A percentile compares a stretch with the other conserved stretches of the same genome.
phyloP scores from a whole-genome alignment of 2,888 invertebrate genomes.

The Callyntrura sp. region DNA sequence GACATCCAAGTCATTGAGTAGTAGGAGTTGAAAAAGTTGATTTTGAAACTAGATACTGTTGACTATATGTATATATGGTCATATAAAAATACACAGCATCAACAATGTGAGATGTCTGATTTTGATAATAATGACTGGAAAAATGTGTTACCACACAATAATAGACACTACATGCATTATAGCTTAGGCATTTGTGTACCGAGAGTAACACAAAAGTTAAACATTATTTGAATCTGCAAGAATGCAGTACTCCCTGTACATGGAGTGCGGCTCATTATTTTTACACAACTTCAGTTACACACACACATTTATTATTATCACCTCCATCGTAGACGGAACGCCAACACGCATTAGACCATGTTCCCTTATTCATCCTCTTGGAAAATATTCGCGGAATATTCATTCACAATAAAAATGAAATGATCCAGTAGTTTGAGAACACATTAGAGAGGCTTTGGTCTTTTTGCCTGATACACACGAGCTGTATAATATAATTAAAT shows the following conservation, averaged over 20 bases:
- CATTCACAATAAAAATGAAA: background rate
- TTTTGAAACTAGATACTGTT: slow-evolving; percentile 35
- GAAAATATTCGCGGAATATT: too few species aligned
- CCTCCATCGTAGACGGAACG: slow-evolving; percentile 2
- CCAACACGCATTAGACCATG: background rate
- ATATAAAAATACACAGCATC: background rate
- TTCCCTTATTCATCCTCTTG: background rate
- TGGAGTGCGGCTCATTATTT: slow-evolving; percentile 29
- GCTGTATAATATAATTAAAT: background rate
- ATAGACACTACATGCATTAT: background rate
- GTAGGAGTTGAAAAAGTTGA: slow-evolving; percentile 36
- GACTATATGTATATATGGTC: slow-evolving; percentile 16
- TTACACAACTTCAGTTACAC: slow-evolving; percentile 11
- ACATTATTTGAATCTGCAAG: slow-evolving; percentile 3
- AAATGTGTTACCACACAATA: slow-evolving; percentile 1
- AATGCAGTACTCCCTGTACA: background rate
- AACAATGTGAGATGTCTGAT: background rate
- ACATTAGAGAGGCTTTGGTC: background rate
- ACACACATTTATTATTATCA: slow-evolving; percentile 12
- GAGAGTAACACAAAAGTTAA: background rate
- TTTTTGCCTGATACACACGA: too few species aligned
- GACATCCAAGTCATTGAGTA: background rate
- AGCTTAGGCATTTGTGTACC: background rate
- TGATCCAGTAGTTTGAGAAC: too few species aligned
- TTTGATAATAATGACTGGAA: slow-evolving; percentile 15